Evolutionary conservation across 2,888 invertebrate genomes (phyloP).

Genomic region (Parnassius mnemosyne): DNA sequence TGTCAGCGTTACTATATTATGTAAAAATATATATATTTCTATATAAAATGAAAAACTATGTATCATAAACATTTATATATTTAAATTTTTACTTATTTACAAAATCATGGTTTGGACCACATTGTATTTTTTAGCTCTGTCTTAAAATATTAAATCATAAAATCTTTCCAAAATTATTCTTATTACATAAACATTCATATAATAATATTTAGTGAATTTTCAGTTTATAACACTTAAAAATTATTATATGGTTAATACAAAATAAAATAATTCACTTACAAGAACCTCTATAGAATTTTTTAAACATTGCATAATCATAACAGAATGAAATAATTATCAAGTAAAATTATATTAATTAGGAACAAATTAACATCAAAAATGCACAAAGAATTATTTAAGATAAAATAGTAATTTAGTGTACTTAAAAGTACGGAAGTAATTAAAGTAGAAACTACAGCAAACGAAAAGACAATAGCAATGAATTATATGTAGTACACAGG

Average conservation of each 20-base stretch:
- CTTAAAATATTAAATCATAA: constrained; percentile 19
- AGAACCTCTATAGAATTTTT: not conserved
- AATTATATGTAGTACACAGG: not conserved
- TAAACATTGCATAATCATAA: constrained; percentile 1
- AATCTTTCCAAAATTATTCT: constrained; percentile 20
- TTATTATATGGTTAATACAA: not conserved
- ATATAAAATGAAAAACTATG: not conserved
- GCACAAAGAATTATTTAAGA: not conserved
- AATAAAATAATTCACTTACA: not conserved
- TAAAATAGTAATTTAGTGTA: not conserved
- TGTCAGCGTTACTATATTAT: too few species aligned
- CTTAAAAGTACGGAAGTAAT: not conserved
- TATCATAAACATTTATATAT: constrained; percentile 14
- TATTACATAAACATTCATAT: constrained; percentile 7
- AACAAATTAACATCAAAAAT: constrained; percentile 17
- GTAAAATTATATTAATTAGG: constrained; percentile 2
- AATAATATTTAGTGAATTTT: constrained; percentile 7
- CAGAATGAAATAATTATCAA: not conserved
- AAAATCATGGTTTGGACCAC: constrained; percentile 26
- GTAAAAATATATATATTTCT: too few species aligned
- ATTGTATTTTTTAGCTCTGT: constrained; percentile 15
- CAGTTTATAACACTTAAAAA: constrained; percentile 6
- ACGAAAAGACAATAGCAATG: not conserved
- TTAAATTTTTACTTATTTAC: constrained; percentile 20
- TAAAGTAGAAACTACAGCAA: not conserved